Conservation (phyloP, 2,113 vertebrate species). For the Saccopteryx leptura region DNA sequence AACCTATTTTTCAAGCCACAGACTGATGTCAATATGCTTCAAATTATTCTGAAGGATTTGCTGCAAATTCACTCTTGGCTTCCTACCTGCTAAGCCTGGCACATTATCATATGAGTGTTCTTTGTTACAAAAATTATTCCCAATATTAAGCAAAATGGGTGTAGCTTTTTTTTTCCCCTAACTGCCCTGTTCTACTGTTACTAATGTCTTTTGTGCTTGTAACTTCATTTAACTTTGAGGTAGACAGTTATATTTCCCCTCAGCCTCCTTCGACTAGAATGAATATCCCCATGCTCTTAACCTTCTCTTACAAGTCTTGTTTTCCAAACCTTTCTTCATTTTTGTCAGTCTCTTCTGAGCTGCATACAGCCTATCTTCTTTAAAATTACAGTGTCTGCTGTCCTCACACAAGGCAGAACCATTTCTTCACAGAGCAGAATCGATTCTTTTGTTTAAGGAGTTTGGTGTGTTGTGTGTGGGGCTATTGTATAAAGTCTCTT, state of each 20-base stretch:
- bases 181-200: not conserved
- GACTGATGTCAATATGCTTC: not conserved
- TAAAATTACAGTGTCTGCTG: constrained; percentile 29
- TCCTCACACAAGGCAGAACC: not conserved
- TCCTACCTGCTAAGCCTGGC: not conserved
- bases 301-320: constrained; percentile 62
- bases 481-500: not conserved
- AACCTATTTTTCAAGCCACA: not conserved
- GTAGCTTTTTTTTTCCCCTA: not conserved
- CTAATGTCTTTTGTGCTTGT: not conserved
- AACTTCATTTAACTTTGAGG: constrained; percentile 56
- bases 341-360: constrained; percentile 72
- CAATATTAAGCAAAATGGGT: constrained; percentile 40
- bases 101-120: not conserved
- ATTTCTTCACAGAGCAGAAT: constrained; percentile 53
- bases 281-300: constrained; percentile 20
- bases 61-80: not conserved
- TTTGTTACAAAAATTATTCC: not conserved
- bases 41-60: not conserved
- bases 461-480: not conserved
- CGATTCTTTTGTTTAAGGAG: constrained; percentile 65
- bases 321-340: constrained; percentile 72
- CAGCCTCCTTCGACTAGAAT: constrained; percentile 44
- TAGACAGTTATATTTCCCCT: constrained; percentile 69
- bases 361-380: constrained; percentile 18